A percentile compares a stretch with the other conserved stretches of the same genome.
phyloP scores from a whole-genome alignment of 2,888 invertebrate species.

The Macaria liturata region DNA sequence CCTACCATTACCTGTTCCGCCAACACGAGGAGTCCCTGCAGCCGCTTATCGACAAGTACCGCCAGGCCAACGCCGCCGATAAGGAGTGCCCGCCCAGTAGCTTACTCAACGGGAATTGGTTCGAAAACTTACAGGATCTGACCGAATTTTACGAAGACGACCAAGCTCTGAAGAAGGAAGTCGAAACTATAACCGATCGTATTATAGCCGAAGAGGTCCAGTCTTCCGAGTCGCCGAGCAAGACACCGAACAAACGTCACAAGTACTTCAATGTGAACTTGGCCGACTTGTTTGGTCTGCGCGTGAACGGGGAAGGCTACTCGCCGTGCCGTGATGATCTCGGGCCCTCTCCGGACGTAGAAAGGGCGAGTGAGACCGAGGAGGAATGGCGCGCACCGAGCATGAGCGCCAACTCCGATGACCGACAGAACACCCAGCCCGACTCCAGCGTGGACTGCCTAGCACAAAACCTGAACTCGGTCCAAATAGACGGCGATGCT shows the following conservation, averaged over 20 bases:
- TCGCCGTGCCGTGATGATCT: conserved; percentile 59
- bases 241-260: conserved; percentile 44
- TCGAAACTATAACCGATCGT: conserved; percentile 66
- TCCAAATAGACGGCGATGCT: conserved; percentile 67
- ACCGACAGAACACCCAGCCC: conserved; percentile 49
- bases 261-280: conserved; percentile 75
- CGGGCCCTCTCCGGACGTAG: conserved; percentile 58
- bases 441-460: conserved; percentile 61
- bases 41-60: conserved; percentile 67
- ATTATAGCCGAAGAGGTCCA: conserved; percentile 60
- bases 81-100: conserved; percentile 49
- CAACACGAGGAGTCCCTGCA: conserved; percentile 77
- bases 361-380: conserved; percentile 61
- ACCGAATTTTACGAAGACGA: conserved; percentile 80
- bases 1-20: conserved; percentile 71
- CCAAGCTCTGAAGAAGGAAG: conserved; percentile 59
- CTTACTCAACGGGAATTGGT: conserved; percentile 62
- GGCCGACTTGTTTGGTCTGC: conserved; percentile 65
- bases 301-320: conserved; percentile 65
- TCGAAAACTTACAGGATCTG: conserved; percentile 70
- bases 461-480: conserved; percentile 61
- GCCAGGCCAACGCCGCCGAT: conserved; percentile 50
- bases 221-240: conserved; percentile 39
- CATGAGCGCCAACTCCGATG: conserved; percentile 71
- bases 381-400: conserved; percentile 78